Evolutionary conservation across 2,113 vertebrate genomes (phyloP).

Genomic region (Athene noctua): DNA sequence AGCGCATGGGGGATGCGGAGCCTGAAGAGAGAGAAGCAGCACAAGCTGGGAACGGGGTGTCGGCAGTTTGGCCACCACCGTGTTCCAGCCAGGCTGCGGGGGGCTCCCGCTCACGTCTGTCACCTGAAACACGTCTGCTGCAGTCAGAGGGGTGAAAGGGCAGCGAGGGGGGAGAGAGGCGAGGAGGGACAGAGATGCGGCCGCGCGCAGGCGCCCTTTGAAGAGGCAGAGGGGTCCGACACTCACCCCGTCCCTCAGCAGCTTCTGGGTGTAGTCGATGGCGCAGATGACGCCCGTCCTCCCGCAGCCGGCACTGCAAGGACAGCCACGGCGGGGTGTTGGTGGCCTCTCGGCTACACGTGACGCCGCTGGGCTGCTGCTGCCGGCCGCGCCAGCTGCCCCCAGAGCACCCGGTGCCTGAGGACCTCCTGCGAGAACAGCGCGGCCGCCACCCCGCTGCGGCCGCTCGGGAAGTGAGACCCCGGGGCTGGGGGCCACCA

Average conservation of each 20-base stretch:
- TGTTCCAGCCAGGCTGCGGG: neutral
- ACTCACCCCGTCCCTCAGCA: constrained; percentile 87
- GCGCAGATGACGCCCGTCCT: constrained; percentile 92
- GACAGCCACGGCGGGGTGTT: neutral
- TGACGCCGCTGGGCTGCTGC: neutral
- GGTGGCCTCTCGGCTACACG: neutral
- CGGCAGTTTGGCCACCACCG: fast-evolving
- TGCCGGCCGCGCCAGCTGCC: neutral
- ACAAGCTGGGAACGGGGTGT: neutral
- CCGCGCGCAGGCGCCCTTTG: fast-evolving
- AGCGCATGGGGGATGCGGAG: neutral
- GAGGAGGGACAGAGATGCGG: neutral
- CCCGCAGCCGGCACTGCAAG: constrained; percentile 91
- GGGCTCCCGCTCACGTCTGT: neutral
- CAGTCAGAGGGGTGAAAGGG: neutral
- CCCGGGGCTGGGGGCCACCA: fast-evolving
- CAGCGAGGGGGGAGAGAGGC: neutral
- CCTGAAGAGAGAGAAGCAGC: neutral
- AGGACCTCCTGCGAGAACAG: neutral
- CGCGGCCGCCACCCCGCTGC: neutral
- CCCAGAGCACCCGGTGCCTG: neutral
- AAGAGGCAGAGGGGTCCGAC: neutral
- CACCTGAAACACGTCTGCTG: neutral
- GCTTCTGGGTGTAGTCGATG: constrained; percentile 92
- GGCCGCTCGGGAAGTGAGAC: fast-evolving